These are phyloP conservation scores for Alligator mississippiensis DNA, from an alignment of 2,113 vertebrate species.

Conservation along the genomic window DNA sequence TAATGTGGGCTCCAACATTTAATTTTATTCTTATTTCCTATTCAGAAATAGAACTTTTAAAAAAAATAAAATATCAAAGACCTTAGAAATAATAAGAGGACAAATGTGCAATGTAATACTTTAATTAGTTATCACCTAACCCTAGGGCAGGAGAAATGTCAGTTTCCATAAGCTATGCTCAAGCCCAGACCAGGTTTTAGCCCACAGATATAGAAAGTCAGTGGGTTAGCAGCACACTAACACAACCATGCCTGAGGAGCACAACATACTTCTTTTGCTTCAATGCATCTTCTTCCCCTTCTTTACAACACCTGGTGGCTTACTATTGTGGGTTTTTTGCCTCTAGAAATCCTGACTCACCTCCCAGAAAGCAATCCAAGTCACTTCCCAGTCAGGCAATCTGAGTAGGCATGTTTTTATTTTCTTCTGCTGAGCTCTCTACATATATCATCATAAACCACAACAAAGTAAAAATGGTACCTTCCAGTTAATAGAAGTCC, in stretches of 20 bases:
- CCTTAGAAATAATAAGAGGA: slow-evolving; percentile 53
- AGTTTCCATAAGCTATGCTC: slow-evolving; percentile 52
- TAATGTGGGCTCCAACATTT: slow-evolving; percentile 61
- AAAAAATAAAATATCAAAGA: slow-evolving; percentile 40
- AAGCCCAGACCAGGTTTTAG: slow-evolving; percentile 53
- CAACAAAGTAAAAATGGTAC: neutral
- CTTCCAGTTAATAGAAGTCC: neutral
- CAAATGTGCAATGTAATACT: neutral
- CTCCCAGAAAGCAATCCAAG: slow-evolving; percentile 34
- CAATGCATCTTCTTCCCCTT: neutral
- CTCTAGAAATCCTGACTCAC: neutral
- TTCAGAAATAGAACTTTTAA: neutral
- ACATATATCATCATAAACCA: neutral
- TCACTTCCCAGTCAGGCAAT: slow-evolving; percentile 25
- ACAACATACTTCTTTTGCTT: neutral
- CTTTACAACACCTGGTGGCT: slow-evolving; percentile 14
- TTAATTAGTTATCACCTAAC: slow-evolving; percentile 58
- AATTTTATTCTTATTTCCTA: slow-evolving; percentile 70
- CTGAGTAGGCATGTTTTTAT: neutral
- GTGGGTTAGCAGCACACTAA: neutral
- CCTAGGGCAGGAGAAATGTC: slow-evolving; percentile 49
- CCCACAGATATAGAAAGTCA: slow-evolving; percentile 29
- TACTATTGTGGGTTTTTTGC: slow-evolving; percentile 27
- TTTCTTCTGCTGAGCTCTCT: neutral
- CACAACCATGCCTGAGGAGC: neutral